Evolutionary conservation across 1,140 invertebrate genomes (phyloP).

Genomic region (Drosophila athabasca): DNA sequence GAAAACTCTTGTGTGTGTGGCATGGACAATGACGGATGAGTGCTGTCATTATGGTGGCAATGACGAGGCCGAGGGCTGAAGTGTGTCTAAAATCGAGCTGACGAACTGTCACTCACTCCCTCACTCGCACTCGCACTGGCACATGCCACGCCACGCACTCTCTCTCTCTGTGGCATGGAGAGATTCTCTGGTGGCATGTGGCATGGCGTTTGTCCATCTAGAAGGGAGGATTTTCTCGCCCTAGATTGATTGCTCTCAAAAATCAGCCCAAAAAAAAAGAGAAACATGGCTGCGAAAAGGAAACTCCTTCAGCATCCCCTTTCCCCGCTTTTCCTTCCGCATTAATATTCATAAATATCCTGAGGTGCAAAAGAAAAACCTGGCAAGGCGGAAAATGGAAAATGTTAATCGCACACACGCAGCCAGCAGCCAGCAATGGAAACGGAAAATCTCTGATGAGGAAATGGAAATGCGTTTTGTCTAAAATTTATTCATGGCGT

Average conservation of each 20-base stretch:
- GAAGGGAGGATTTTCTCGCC: slow-evolving; percentile 25
- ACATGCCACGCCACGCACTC: slow-evolving; percentile 3
- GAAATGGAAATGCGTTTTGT: slow-evolving; percentile 47
- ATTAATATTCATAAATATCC: slow-evolving; percentile 80
- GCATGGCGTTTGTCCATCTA: slow-evolving; percentile 47
- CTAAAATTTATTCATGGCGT: slow-evolving; percentile 70
- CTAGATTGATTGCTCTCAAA: slow-evolving; percentile 75
- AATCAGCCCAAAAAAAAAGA: slow-evolving; percentile 4
- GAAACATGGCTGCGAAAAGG: slow-evolving; percentile 36
- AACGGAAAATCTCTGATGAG: slow-evolving; percentile 45
- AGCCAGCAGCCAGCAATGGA: slow-evolving; percentile 22
- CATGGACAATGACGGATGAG: slow-evolving; percentile 76
- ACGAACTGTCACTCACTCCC: slow-evolving; percentile 74
- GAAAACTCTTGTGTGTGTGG: slow-evolving; percentile 36
- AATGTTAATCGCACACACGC: slow-evolving; percentile 74
- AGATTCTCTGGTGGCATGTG: slow-evolving; percentile 53
- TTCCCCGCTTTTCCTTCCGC: slow-evolving; percentile 22
- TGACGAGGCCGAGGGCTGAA: slow-evolving; percentile 52
- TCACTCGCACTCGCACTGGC: slow-evolving; percentile 17
- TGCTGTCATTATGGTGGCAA: slow-evolving; percentile 71
- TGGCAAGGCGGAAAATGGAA: slow-evolving; percentile 72
- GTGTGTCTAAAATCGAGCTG: slow-evolving; percentile 77
- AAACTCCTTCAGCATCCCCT: slow-evolving; percentile 49
- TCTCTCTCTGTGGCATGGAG: slow-evolving; percentile 18
- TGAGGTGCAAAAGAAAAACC: slow-evolving; percentile 45